Conservation (phyloP, 2,888 invertebrate species). For the Augiades crinisus region DNA sequence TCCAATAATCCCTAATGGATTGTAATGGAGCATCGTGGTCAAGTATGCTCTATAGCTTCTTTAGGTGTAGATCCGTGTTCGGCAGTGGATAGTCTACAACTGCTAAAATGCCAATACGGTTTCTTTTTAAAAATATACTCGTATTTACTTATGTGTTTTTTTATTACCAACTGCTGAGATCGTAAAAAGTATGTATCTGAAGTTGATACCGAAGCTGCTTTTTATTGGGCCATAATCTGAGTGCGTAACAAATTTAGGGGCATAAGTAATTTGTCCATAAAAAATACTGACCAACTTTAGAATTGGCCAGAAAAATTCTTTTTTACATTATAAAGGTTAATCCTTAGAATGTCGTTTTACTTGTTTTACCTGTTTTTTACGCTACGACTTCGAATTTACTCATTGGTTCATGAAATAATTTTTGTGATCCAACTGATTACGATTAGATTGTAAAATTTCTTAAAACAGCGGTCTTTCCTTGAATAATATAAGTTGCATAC, state of each 20-base stretch:
- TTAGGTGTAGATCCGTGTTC: no score
- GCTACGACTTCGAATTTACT: slow-evolving; percentile 6
- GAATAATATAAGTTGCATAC: no score
- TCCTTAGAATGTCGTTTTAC: background rate
- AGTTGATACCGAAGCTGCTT: slow-evolving; percentile 32
- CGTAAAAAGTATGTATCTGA: slow-evolving; percentile 38
- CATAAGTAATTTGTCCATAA: background rate
- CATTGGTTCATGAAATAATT: no score
- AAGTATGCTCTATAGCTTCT: no score
- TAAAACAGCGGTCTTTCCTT: no score
- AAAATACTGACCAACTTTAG: background rate
- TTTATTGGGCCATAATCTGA: slow-evolving; percentile 31
- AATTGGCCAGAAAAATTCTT: slow-evolving; percentile 11
- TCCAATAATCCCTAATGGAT: no score
- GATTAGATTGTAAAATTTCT: no score
- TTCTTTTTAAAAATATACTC: background rate
- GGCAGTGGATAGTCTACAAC: no score
- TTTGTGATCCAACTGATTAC: background rate
- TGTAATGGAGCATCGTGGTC: no score
- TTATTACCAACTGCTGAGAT: slow-evolving; percentile 31
- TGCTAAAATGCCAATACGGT: no score
- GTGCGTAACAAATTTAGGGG: slow-evolving; percentile 24
- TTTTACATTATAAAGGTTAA: slow-evolving; percentile 18
- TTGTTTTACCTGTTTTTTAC: slow-evolving; percentile 11
- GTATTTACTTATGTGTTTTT: slow-evolving; percentile 15